Evolutionary conservation across 2,888 invertebrate species (phyloP).

Genomic region (Cheilosia urbana): DNA sequence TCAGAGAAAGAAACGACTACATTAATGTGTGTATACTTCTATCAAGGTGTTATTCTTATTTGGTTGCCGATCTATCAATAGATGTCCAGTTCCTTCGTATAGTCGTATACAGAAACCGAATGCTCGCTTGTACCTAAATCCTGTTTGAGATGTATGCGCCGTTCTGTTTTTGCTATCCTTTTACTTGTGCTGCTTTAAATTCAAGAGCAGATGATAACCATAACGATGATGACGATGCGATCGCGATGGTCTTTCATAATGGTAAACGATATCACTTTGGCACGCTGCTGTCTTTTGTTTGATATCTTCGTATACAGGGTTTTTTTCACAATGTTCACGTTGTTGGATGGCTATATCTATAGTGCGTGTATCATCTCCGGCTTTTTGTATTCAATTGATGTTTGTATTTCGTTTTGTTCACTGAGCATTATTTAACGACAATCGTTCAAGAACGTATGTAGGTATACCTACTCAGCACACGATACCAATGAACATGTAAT

Average conservation of each 20-base stretch:
- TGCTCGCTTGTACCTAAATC: slow-evolving; percentile 44
- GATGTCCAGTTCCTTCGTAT: slow-evolving; percentile 41
- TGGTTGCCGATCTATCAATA: slow-evolving; percentile 68
- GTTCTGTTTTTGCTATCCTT: slow-evolving; percentile 28
- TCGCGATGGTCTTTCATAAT: slow-evolving; percentile 27
- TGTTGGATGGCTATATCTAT: background rate
- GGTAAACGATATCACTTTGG: slow-evolving; percentile 69
- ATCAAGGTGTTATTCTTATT: slow-evolving; percentile 72
- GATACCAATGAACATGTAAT: too few relatives aligned
- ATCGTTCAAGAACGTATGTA: too few relatives aligned
- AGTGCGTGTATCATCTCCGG: background rate
- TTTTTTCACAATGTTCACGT: slow-evolving; percentile 14
- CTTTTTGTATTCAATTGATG: slow-evolving; percentile 1
- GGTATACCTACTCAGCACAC: too few relatives aligned
- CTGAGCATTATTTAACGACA: too few relatives aligned
- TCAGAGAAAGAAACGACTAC: slow-evolving; percentile 22
- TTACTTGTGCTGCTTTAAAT: slow-evolving; percentile 12
- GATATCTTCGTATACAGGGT: slow-evolving; percentile 10
- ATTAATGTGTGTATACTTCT: slow-evolving; percentile 50
- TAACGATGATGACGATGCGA: slow-evolving; percentile 37
- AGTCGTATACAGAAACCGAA: background rate
- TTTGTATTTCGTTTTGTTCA: slow-evolving; percentile 5
- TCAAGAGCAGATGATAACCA: slow-evolving; percentile 60
- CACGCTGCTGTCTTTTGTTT: slow-evolving; percentile 69
- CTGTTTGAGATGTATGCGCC: slow-evolving; percentile 42